Conservation (phyloP, 2,888 invertebrate species). For the Aradus depressus region DNA sequence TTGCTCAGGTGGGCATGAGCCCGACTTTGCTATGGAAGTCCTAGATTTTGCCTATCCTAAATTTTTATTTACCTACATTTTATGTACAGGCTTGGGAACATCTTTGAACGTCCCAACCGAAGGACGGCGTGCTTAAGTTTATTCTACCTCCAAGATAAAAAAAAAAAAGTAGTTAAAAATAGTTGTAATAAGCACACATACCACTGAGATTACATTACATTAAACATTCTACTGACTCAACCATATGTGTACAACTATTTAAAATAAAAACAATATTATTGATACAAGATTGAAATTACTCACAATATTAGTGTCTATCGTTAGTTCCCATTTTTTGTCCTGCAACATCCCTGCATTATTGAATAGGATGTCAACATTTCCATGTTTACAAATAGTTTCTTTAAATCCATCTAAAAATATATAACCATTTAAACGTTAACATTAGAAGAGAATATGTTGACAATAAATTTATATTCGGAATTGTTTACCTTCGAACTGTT, state of each 20-base stretch:
- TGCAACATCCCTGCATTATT: constrained; percentile 36
- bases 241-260: neutral
- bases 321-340: constrained; percentile 36
- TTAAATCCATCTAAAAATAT: constrained; percentile 19
- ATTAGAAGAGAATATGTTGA: neutral
- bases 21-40: too few species aligned
- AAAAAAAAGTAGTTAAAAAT: too few species aligned
- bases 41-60: too few species aligned
- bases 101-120: too few species aligned
- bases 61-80: too few species aligned
- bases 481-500: constrained; percentile 38
- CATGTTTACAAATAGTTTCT: constrained; percentile 22
- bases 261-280: neutral
- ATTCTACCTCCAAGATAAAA: too few species aligned
- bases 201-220: too few species aligned
- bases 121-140: too few species aligned
- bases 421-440: neutral
- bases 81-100: too few species aligned
- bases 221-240: neutral
- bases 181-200: too few species aligned
- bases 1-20: too few species aligned
- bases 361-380: constrained; percentile 32
- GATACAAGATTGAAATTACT: constrained; percentile 25
- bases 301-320: constrained; percentile 38
- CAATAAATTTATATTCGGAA: neutral